Base-by-base conservation (phyloP, 2,888 invertebrate genomes). In the Orchesellides sinensis region DNA sequence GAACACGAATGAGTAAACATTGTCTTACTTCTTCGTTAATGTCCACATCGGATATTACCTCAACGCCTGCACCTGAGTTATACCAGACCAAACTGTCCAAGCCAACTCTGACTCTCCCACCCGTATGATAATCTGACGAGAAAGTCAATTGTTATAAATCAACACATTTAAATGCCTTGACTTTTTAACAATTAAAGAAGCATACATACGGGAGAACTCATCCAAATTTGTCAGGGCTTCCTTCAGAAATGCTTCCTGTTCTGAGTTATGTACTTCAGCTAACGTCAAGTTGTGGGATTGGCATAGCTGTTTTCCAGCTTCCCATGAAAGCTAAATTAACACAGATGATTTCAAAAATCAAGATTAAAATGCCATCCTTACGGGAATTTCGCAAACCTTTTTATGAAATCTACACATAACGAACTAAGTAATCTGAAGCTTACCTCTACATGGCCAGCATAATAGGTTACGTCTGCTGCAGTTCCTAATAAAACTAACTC, bases 191-290 rank as follows among this genome's bases (percentile, higher is more conserved):
- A 49, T 2, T 49, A 19, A 3, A 49, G 19, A 14, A 2, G 12
- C 4, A 25, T 23, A 12, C 65, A n/a, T 65, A 65, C 65, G 65
- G 14, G 65, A 65, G 14, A 65, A 65, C 14, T 40, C 45, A 40
- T 65, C 12, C 19, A 65, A 17, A 8, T 17, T n/a, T 1, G 45
- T 65, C 17, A 65, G 23, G 1, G 65, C 65, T 23, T 19, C 6
- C 21, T 65, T 35, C 35, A 65, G 21, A 65, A 65, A 65, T 21
- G 35, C 40, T 19, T 65, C 65, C 14, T 65, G 65, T 45, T 65
- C 45, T 25, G 25, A 1, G 14, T 10, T 14, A 23, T 65, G 65
- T 10, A 65, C 65, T 65, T 65, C 65, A 0, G 65, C 65, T 14
- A 65, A 65, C 0, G 65, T 45, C 6, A 45, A n/a, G 25, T 65